phyloP scores from a whole-genome alignment of 2,888 invertebrate genomes.

The Scaptomyza parva region DNA sequence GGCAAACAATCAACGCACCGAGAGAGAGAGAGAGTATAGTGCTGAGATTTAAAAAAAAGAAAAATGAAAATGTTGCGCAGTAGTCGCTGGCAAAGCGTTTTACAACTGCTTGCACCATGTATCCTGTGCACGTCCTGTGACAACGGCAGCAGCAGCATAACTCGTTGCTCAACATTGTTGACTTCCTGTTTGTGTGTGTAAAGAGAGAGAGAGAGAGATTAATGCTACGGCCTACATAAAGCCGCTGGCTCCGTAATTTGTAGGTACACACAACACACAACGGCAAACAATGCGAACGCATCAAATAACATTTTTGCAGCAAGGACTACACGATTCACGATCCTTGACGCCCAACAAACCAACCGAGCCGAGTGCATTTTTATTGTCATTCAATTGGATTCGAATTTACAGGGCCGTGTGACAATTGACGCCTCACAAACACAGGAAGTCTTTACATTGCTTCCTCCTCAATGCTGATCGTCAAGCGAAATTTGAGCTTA shows the following conservation, averaged over 20 bases:
- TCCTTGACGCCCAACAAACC: constrained; percentile 43
- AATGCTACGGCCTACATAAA: constrained; percentile 41
- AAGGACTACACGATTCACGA: constrained; percentile 32
- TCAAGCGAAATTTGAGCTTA: constrained; percentile 61
- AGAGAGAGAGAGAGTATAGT: constrained; percentile 31
- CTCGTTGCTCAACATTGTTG: constrained; percentile 65
- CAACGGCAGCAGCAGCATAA: constrained; percentile 40
- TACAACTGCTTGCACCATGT: constrained; percentile 79
- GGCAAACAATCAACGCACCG: constrained; percentile 45
- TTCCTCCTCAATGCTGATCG: constrained; percentile 43
- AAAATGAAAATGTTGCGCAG: constrained; percentile 57
- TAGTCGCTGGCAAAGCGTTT: constrained; percentile 70
- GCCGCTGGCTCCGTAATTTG: constrained; percentile 64
- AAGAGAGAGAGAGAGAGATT: constrained; percentile 8
- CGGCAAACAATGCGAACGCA: constrained; percentile 70
- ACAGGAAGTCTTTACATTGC: constrained; percentile 63
- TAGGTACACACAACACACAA: constrained; percentile 63
- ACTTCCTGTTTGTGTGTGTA: constrained; percentile 68
- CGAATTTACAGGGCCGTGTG: constrained; percentile 71
- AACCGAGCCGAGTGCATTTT: constrained; percentile 66
- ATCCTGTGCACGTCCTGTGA: constrained; percentile 82
- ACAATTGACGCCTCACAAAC: constrained; percentile 79
- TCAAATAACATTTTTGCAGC: constrained; percentile 76
- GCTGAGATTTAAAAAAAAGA: constrained; percentile 63
- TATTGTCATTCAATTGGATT: constrained; percentile 83